Conservation (phyloP, 2,888 invertebrate genomes). For the Tortricodes alternella region DNA sequence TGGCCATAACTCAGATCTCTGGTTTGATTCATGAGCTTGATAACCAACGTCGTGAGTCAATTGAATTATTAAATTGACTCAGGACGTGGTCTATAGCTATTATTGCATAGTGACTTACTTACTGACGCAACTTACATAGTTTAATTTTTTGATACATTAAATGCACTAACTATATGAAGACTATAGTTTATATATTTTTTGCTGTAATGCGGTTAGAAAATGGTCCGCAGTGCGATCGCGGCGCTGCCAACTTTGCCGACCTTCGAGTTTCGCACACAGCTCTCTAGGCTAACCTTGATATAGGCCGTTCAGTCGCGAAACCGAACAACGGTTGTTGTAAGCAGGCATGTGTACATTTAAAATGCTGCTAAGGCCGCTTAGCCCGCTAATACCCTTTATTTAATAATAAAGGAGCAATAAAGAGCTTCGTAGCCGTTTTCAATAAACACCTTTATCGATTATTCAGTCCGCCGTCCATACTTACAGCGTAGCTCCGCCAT, state of each 20-base stretch:
- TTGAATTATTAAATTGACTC: too few relatives aligned
- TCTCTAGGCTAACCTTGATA: neutral
- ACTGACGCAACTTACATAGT: too few relatives aligned
- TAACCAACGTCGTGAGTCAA: too few relatives aligned
- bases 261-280: conserved; percentile 5
- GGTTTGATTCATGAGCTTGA: too few relatives aligned
- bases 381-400: conserved; percentile 52
- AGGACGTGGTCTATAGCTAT: too few relatives aligned
- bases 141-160: neutral
- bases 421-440: conserved; percentile 80
- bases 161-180: neutral
- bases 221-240: conserved; percentile 22
- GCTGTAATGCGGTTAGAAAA: conserved; percentile 19
- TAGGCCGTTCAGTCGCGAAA: neutral
- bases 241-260: conserved; percentile 23
- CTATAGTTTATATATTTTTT: too few relatives aligned
- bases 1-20: too few relatives aligned
- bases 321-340: neutral
- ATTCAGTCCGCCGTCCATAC: conserved; percentile 81
- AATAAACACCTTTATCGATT: conserved; percentile 84
- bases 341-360: neutral
- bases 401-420: conserved; percentile 81
- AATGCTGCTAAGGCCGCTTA: conserved; percentile 8
- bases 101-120: too few relatives aligned
- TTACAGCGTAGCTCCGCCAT: conserved; percentile 80